phyloP scores from a whole-genome alignment of 2,888 invertebrate genomes.

The Desoria tigrina region DNA sequence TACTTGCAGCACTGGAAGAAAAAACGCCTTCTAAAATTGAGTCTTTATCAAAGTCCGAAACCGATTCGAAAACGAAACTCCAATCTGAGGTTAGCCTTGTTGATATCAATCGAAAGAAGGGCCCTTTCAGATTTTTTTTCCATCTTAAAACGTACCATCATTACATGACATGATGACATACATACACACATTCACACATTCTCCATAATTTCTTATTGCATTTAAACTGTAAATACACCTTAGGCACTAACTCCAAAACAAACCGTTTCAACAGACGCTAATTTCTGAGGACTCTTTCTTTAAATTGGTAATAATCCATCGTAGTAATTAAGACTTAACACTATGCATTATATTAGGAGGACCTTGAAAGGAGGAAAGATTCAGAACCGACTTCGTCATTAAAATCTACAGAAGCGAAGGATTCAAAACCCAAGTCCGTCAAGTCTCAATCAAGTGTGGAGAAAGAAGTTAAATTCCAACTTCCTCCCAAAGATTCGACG shows the following conservation, averaged over 20 bases:
- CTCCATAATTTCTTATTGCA: not conserved
- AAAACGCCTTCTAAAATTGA: conserved; percentile 12
- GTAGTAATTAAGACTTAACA: no score
- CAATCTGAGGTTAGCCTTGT: conserved; percentile 15
- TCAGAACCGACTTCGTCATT: conserved; percentile 13
- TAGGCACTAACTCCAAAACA: not conserved
- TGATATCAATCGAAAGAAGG: not conserved
- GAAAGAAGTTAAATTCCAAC: conserved; percentile 48
- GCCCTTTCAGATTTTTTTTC: not conserved
- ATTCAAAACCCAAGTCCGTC: not conserved
- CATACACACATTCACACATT: not conserved
- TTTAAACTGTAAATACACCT: not conserved
- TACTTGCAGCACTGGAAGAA: conserved; percentile 73
- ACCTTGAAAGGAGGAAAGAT: conserved; percentile 18
- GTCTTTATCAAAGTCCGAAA: conserved; percentile 10
- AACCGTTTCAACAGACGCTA: not conserved
- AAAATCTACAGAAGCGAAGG: conserved; percentile 3
- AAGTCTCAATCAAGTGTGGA: conserved; percentile 15
- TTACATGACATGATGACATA: not conserved
- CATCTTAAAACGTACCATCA: not conserved
- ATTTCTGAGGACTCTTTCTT: no score
- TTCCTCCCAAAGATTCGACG: conserved; percentile 48
- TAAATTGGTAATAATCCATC: no score
- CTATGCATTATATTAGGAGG: conserved; percentile 8
- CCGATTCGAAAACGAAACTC: conserved; percentile 16